phyloP scores from a whole-genome alignment of 2,113 vertebrate species.

The Ardeotis arabs region DNA sequence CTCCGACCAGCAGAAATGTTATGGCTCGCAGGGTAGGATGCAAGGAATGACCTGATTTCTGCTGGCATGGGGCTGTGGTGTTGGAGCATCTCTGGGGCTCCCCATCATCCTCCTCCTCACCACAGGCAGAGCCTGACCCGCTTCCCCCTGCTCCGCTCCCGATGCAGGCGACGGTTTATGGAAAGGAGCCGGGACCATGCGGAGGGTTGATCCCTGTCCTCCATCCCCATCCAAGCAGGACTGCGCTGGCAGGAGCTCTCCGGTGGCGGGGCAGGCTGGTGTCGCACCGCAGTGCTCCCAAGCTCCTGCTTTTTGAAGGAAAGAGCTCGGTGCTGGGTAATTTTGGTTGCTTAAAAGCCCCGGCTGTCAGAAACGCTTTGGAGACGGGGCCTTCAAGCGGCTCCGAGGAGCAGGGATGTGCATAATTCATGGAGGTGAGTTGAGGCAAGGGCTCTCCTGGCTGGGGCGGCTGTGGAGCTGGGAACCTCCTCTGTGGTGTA shows the following conservation, averaged over 20 bases:
- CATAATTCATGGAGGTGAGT: slow-evolving; percentile 65
- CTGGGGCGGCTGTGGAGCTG: not conserved
- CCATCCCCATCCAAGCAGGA: fast-evolving
- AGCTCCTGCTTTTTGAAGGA: not conserved
- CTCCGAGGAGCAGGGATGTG: not conserved
- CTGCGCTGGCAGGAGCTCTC: fast-evolving
- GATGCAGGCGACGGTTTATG: not conserved
- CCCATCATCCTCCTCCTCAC: not conserved
- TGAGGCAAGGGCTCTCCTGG: slow-evolving; percentile 3
- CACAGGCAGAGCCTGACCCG: not conserved
- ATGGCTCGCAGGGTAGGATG: not conserved
- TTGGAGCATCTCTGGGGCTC: not conserved
- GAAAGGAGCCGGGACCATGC: not conserved
- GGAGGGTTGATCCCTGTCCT: not conserved
- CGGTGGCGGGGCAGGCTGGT: fast-evolving
- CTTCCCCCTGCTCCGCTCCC: not conserved
- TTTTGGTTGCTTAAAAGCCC: slow-evolving; percentile 68
- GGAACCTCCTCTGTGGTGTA: not conserved
- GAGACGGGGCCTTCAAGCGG: slow-evolving; percentile 53
- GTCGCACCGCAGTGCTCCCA: not conserved
- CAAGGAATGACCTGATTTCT: not conserved
- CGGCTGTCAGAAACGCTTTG: slow-evolving; percentile 66
- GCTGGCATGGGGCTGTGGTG: not conserved
- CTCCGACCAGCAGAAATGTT: not conserved
- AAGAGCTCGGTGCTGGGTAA: slow-evolving; percentile 8